These are phyloP conservation scores for Pogonus chalceus DNA, from an alignment of 1,140 invertebrate genomes.

Conservation along the genomic window DNA sequence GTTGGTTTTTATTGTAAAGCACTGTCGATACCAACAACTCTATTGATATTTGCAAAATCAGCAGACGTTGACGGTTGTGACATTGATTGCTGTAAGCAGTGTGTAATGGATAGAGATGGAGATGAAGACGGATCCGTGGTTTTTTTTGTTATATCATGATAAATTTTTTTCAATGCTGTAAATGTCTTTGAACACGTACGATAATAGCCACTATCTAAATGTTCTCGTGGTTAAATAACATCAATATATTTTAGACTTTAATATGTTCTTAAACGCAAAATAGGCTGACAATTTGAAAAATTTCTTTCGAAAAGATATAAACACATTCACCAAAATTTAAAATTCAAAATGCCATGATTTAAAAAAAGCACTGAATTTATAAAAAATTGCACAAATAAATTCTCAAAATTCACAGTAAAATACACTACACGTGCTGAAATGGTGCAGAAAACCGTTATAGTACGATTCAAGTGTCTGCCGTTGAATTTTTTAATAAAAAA, in stretches of 20 bases:
- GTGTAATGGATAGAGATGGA: neutral
- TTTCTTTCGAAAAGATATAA: no score
- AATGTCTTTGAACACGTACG: conserved; percentile 15
- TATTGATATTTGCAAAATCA: neutral
- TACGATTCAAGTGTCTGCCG: no score
- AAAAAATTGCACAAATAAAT: no score
- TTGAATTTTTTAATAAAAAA: no score
- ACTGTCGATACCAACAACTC: conserved; percentile 12
- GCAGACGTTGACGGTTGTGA: neutral
- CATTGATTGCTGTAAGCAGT: neutral
- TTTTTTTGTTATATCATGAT: conserved; percentile 3
- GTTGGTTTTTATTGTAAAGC: no score
- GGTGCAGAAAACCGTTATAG: no score
- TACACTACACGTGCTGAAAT: no score
- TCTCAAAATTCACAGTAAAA: no score
- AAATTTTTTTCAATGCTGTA: conserved; percentile 16
- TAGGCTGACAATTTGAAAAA: conserved; percentile 16
- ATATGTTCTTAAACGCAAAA: conserved; percentile 15
- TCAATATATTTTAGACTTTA: conserved; percentile 13
- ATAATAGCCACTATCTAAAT: conserved; percentile 16
- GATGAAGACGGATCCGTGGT: neutral
- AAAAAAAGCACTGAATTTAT: no score
- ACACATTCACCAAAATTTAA: no score
- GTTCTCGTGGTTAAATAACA: conserved; percentile 18
- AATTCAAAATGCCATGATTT: no score